Base-by-base conservation (phyloP, 2,113 vertebrate species). In the Trogon melanurus region DNA sequence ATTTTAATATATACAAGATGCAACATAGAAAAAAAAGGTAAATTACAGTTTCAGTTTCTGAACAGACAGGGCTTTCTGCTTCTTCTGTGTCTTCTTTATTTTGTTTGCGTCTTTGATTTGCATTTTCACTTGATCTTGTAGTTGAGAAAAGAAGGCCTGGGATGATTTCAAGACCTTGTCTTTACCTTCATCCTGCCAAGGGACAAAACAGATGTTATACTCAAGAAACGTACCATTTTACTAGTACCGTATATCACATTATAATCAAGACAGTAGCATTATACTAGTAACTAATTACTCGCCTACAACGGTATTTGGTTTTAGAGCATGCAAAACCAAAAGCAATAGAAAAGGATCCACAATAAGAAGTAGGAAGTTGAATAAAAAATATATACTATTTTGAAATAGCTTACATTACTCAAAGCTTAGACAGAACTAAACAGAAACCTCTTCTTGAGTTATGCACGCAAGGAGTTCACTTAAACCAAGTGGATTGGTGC, bases 71-170 rank as follows among this genome's bases (percentile, higher is more conserved):
- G 98, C 91, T 84, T 98, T 98, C 34, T 92, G 96, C 84, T 98
- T 98, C 97, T 98, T 98, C 88, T 98, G 98, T 96, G 98, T 99
- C 96, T 98, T 98, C 53, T 98, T 96, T 72, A 91, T 88, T 79
- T 98, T 97, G 83, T 98, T 99, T 30, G 97, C 97, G 47, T 98
- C 98, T 96, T 97, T 99, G 94, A 99, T 98, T 96, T 99, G 98
- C 97, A 98, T 98, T 98, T 98, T 99, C 8, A 99, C 99, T 97
- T 99, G 99, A 97, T 99, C 99, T 97, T 99, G 99, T 64, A 99
- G 97, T 83, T 99, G 98, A 71, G 99, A 99, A 97, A 99, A 99
- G 98, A 99, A 99, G 4, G 99, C 98, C 67, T 98, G 98, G 71
- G 99, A 99, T 1, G 99, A 99, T 44, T 98, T 98, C 82, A 99